Evolutionary conservation across 1,140 invertebrate genomes (phyloP).

Genomic region (Lepidurus packardi): DNA sequence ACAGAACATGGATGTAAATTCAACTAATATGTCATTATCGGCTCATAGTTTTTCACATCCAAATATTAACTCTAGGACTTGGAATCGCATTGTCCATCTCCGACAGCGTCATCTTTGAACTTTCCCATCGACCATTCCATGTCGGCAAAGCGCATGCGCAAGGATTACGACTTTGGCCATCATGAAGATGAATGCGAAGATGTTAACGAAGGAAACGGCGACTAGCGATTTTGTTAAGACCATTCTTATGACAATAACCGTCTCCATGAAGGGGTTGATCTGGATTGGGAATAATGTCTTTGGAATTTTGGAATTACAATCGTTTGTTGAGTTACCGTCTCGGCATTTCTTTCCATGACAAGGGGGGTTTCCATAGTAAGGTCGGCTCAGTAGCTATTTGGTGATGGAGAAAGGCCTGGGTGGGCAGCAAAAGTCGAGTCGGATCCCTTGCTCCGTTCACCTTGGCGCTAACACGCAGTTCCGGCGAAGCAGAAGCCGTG

Average conservation of each 20-base stretch:
- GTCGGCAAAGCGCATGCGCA: not conserved
- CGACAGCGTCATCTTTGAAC: not conserved
- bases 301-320: not conserved
- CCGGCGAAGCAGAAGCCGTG: constrained; percentile 23
- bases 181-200: not conserved
- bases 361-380: not conserved
- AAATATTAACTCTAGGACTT: not conserved
- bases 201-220: not conserved
- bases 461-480: not conserved
- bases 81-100: constrained; percentile 13
- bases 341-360: not conserved
- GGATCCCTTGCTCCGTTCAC: constrained; percentile 24
- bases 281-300: not conserved
- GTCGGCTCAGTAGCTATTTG: constrained; percentile 2
- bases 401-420: constrained; percentile 20
- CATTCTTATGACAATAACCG: not conserved
- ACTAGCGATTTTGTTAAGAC: not conserved
- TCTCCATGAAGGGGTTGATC: not conserved
- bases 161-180: not conserved
- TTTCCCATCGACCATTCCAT: not conserved
- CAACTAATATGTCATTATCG: not conserved
- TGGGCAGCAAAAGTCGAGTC: constrained; percentile 30
- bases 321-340: not conserved
- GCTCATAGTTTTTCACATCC: not conserved
- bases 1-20: constrained; percentile 24